phyloP scores from a whole-genome alignment of 2,113 vertebrate species.

The Grus americana region DNA sequence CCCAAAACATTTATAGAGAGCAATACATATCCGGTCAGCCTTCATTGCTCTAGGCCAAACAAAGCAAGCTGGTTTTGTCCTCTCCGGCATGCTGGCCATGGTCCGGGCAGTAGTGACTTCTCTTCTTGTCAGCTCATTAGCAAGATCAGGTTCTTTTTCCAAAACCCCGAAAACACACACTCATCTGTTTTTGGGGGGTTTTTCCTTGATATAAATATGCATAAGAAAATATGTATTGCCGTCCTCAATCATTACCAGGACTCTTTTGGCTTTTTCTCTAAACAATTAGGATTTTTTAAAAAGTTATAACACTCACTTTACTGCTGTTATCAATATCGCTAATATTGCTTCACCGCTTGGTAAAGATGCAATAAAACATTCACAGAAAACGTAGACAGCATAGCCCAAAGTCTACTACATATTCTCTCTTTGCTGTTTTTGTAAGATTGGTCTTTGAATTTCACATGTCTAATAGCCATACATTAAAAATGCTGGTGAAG shows the following conservation, averaged over 20 bases:
- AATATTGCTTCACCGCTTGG: neutral
- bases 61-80: neutral
- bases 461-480: too few species aligned
- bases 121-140: neutral
- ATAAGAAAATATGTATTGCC: neutral
- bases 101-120: neutral
- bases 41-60: neutral
- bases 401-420: neutral
- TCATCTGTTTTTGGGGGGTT: neutral
- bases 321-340: neutral
- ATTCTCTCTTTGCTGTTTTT: neutral
- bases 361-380: neutral
- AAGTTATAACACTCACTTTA: neutral
- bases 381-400: neutral
- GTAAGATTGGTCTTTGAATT: too few species aligned
- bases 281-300: neutral
- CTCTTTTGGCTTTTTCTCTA: neutral
- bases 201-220: neutral
- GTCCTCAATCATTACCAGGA: neutral
- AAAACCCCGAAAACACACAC: neutral
- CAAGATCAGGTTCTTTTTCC: neutral
- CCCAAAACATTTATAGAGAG: neutral
- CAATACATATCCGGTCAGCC: neutral
- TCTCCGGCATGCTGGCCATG: neutral
- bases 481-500: neutral